Conservation (phyloP, 1,140 invertebrate genomes). For the Dolichoris vasculosae region DNA sequence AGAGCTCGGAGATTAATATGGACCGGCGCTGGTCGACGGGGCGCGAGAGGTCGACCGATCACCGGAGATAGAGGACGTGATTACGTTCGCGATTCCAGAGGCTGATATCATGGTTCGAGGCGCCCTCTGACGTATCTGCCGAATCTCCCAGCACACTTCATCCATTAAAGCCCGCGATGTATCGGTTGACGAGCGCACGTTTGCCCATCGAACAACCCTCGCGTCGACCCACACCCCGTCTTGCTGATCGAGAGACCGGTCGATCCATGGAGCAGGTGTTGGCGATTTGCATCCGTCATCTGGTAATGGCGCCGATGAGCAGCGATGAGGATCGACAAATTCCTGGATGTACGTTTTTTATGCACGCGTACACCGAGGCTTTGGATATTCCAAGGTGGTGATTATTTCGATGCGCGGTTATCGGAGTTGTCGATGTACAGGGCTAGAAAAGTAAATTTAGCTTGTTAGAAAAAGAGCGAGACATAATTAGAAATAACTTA, state of each 20-base stretch:
- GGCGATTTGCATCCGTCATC: background rate
- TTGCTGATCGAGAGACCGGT: background rate
- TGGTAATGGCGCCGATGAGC: background rate
- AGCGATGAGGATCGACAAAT: background rate
- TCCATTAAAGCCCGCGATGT: slow-evolving; percentile 64
- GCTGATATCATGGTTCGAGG: slow-evolving; percentile 60
- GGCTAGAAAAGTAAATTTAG: too few relatives aligned
- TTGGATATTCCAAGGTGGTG: too few relatives aligned
- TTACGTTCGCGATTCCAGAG: slow-evolving; percentile 64
- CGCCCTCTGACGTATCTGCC: slow-evolving; percentile 69
- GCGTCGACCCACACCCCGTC: too few relatives aligned
- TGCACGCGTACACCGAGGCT: too few relatives aligned
- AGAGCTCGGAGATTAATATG: background rate
- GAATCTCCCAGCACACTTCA: slow-evolving; percentile 65
- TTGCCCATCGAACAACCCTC: too few relatives aligned
- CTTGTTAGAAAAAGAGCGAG: background rate
- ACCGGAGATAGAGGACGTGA: slow-evolving; percentile 64
- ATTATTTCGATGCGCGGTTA: too few relatives aligned
- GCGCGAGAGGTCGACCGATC: slow-evolving; percentile 20
- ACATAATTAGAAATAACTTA: too few relatives aligned
- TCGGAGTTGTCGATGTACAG: too few relatives aligned
- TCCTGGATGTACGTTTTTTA: background rate
- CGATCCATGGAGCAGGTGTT: background rate
- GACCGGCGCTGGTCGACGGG: background rate
- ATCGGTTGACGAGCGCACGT: background rate